Conservation (phyloP, 2,113 vertebrate genomes). For the Saccopteryx bilineata region DNA sequence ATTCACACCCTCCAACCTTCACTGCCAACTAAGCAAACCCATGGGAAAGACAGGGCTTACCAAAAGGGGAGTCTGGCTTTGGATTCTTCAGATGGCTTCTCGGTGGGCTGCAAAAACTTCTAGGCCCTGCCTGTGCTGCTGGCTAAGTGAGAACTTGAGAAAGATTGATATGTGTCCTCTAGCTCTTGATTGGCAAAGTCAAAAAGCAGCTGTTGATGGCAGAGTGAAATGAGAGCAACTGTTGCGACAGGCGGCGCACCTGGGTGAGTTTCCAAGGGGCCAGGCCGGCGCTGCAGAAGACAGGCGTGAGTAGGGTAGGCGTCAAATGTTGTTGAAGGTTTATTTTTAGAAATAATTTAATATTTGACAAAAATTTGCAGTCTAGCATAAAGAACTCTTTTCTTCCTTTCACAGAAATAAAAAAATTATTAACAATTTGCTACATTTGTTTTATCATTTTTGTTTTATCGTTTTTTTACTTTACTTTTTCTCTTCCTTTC, state of each 20-base stretch:
- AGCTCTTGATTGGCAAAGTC: background rate
- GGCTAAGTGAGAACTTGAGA: background rate
- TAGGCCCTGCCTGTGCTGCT: background rate
- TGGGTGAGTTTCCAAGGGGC: background rate
- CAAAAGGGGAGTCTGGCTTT: background rate
- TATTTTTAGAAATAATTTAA: slow-evolving; percentile 36
- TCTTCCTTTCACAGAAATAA: background rate
- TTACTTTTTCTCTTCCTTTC: background rate
- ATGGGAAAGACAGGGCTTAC: background rate
- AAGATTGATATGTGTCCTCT: background rate
- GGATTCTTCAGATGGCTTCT: background rate
- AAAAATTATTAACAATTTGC: background rate
- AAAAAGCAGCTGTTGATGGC: background rate
- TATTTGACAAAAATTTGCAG: background rate
- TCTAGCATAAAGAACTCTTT: background rate
- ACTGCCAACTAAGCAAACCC: background rate
- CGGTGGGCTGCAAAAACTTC: background rate
- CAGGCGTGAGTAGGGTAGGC: background rate
- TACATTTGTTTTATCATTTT: background rate
- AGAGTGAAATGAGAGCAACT: background rate
- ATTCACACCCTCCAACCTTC: fast-evolving
- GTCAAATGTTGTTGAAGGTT: background rate
- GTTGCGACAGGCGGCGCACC: background rate
- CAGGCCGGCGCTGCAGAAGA: background rate
- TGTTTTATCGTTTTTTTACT: background rate